Conservation (phyloP, 2,888 invertebrate genomes). For the Orchestes rusci region DNA sequence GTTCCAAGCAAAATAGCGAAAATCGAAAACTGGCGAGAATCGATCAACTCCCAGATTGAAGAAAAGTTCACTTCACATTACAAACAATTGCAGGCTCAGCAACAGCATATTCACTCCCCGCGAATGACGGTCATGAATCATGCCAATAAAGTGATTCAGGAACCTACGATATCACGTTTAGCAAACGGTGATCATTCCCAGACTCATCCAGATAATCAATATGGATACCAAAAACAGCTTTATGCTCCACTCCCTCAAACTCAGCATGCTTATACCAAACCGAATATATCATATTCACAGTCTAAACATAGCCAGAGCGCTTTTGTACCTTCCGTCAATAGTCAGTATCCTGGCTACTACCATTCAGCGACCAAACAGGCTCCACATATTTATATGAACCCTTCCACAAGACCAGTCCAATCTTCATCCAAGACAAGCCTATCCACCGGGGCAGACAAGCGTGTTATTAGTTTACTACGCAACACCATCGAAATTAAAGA, state of each 20-base stretch:
- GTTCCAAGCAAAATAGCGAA: conserved; percentile 47
- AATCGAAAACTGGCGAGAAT: conserved; percentile 48
- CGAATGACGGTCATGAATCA: background rate
- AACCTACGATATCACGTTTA: conserved; percentile 26
- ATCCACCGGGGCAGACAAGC: conserved; percentile 53
- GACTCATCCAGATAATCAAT: conserved; percentile 18
- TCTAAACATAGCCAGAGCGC: conserved; percentile 34
- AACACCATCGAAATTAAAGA: conserved; percentile 64
- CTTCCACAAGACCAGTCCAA: conserved; percentile 30
- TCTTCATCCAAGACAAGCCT: conserved; percentile 31
- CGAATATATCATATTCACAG: conserved; percentile 32
- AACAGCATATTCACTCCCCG: conserved; percentile 1
- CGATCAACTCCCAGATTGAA: conserved; percentile 51
- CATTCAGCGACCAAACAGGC: conserved; percentile 27
- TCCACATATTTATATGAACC: conserved; percentile 29
- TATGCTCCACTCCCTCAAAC: conserved; percentile 21
- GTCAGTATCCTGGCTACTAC: conserved; percentile 35
- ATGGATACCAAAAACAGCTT: conserved; percentile 32
- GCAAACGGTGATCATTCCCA: conserved; percentile 12
- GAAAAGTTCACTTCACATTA: conserved; percentile 45
- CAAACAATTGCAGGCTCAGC: conserved; percentile 11
- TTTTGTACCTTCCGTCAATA: no score
- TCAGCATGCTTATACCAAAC: conserved; percentile 24
- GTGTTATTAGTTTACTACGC: conserved; percentile 62
- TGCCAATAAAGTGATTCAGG: conserved; percentile 31